Conservation (phyloP, 2,797 vertebrate species). For the Acridotheres tristis region DNA sequence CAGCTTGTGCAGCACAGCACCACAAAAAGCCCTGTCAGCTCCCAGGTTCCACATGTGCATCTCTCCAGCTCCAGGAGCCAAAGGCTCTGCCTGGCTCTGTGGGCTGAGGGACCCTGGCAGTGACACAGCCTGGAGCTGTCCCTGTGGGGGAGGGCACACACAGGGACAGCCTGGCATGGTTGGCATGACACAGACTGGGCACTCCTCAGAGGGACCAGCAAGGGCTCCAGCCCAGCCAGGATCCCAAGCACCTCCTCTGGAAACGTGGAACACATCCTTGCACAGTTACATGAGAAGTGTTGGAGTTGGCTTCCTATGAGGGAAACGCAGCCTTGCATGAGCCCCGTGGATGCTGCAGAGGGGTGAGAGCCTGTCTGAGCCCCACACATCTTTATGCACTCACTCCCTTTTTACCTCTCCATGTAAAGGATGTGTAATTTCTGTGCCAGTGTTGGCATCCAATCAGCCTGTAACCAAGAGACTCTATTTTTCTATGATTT, state of each 20-base stretch:
- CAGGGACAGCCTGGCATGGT: neutral
- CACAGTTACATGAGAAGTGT: neutral
- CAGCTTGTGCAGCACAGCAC: neutral
- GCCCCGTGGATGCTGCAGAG: neutral
- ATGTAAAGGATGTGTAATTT: neutral
- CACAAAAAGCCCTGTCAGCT: neutral
- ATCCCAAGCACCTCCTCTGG: neutral
- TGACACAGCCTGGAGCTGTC: neutral
- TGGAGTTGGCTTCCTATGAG: neutral
- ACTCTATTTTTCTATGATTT: conserved; percentile 61
- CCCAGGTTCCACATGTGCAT: neutral
- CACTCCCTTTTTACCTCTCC: neutral
- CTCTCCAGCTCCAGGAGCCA: neutral
- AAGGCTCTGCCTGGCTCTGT: neutral
- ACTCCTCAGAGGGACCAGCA: neutral
- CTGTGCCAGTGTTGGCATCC: neutral
- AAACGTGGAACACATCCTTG: neutral
- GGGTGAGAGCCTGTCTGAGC: neutral
- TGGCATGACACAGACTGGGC: neutral
- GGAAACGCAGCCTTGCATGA: neutral
- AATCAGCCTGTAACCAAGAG: neutral
- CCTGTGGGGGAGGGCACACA: neutral
- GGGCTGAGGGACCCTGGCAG: neutral
- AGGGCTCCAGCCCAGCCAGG: neutral
- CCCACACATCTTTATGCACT: neutral